Evolutionary conservation across 1,140 invertebrate genomes (phyloP), one percentile per base, ranked within the genome.

Genomic region (Orchesella cincta): DNA sequence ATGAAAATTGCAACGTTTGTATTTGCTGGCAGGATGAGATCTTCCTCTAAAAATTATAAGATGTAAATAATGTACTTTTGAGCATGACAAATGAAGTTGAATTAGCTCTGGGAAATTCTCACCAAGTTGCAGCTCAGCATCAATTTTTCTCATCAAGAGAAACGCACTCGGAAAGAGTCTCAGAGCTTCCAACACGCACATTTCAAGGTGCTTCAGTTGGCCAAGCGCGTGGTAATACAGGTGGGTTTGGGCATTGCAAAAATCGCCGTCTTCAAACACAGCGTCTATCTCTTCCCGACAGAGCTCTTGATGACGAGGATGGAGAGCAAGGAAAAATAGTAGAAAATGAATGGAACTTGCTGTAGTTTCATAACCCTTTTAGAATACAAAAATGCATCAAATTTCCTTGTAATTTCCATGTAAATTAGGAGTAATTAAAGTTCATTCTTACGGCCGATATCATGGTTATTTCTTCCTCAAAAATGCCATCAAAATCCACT

Each of bases 101-200:
- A n/a, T n/a, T n/a, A n/a, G n/a, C n/a, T n/a, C n/a, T n/a, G n/a
- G n/a, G n/a, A n/a, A n/a, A n/a, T n/a, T n/a, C n/a, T n/a, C n/a
- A n/a, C n/a, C n/a, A n/a, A n/a, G n/a, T n/a, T n/a, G n/a, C n/a
- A n/a, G n/a, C 0, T 26, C 26, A n/a, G 28, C 12, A 31, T 67
- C 1, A 14, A 89, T 77, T 29, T 77, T 74, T 74, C 90, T 83
- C 0, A 83, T 86, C 74, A 90, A 87, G 1, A 87, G 80, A 3
- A 89, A 89, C 0, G 91, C 90, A 33, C 88, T 87, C 0, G 90
- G 90, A 81, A 86, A 90, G 1, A 91, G 78, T 72, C 90, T 81
- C 14, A 90, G 79, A 0, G 87, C 83, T 84, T 91, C 90, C 83
- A 90, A 91, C 34, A 92, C 87, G 75, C 88, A 89, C 76, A 87